Conservation (phyloP, 2,113 vertebrate species). For the Saguinus midas region DNA sequence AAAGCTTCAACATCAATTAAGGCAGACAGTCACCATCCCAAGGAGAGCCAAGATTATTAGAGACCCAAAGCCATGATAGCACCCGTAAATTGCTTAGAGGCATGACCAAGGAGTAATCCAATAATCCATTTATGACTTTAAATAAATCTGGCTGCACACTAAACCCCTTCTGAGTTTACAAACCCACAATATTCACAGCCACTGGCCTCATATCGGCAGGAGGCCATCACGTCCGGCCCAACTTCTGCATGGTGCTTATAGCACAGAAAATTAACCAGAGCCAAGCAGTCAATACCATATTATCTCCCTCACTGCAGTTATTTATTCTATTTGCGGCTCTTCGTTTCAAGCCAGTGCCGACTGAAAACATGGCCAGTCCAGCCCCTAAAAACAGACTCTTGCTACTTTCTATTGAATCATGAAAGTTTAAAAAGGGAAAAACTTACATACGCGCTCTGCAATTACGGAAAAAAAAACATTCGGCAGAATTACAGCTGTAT, state of each 20-base stretch:
- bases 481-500: background rate
- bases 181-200: background rate
- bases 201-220: background rate
- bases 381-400: background rate
- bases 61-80: background rate
- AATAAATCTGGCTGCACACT: conserved; percentile 47
- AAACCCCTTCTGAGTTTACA: conserved; percentile 30
- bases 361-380: background rate
- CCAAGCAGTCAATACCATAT: background rate
- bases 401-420: background rate
- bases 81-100: conserved; percentile 15
- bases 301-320: background rate
- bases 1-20: background rate
- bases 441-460: background rate
- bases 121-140: conserved; percentile 62
- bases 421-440: background rate
- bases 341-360: background rate
- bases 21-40: background rate
- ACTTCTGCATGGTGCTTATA: fast-evolving
- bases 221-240: background rate
- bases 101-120: conserved; percentile 32
- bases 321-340: background rate
- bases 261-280: conserved; percentile 49
- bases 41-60: background rate
- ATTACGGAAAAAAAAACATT: background rate